Percentiles rank a stretch among this genome's conserved stretches.
Conservation (phyloP, 1,140 invertebrate species). For the Drosophila guanche region DNA sequence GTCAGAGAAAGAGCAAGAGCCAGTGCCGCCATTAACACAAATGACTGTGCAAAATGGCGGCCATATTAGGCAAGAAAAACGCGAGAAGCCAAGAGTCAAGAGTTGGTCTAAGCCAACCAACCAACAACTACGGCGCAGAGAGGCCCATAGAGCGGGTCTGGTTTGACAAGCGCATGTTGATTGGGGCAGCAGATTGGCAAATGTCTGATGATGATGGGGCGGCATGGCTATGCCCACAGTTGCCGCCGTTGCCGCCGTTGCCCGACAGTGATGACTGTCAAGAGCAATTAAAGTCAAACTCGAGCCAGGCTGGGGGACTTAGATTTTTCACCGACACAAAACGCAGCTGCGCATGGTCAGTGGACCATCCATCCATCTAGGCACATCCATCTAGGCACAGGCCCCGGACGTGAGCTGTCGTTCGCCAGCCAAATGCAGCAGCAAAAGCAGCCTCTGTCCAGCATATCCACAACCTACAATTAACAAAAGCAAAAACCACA, state of each 20-base stretch:
- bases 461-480: slow-evolving; percentile 65
- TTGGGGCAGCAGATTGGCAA: slow-evolving; percentile 79
- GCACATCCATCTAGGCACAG: slow-evolving; percentile 30
- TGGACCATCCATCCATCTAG: slow-evolving; percentile 47
- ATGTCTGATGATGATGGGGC: slow-evolving; percentile 36
- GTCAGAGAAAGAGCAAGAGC: slow-evolving; percentile 30
- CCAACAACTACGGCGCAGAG: slow-evolving; percentile 47
- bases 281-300: slow-evolving; percentile 83
- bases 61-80: slow-evolving; percentile 72
- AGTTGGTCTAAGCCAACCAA: slow-evolving; percentile 44
- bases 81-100: slow-evolving; percentile 26
- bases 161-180: slow-evolving; percentile 76
- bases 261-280: slow-evolving; percentile 82
- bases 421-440: slow-evolving; percentile 57
- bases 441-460: slow-evolving; percentile 17
- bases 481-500: slow-evolving; percentile 42
- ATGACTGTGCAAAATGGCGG: slow-evolving; percentile 82
- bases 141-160: slow-evolving; percentile 12
- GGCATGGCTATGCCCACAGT: slow-evolving; percentile 16
- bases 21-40: slow-evolving; percentile 76
- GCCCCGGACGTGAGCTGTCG: slow-evolving; percentile 64
- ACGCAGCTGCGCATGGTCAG: slow-evolving; percentile 71
- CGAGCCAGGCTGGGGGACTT: slow-evolving; percentile 66
- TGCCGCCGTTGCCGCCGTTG: slow-evolving; percentile 40
- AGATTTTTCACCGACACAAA: slow-evolving; percentile 75